Base-by-base conservation (phyloP, 1,140 invertebrate species). In the Papilio glaucus region DNA sequence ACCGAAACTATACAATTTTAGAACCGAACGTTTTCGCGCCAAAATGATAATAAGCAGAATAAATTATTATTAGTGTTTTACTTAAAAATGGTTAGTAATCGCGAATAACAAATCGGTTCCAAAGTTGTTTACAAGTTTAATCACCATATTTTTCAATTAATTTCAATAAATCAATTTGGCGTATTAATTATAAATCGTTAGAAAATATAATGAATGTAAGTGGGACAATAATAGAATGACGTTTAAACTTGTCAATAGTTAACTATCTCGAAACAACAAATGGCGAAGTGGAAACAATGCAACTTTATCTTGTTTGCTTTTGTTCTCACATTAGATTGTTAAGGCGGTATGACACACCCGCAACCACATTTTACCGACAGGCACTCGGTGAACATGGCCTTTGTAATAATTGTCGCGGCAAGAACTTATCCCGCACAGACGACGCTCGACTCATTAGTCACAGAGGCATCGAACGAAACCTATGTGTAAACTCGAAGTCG, bases 351-450 rank as follows among this genome's bases (percentile, higher is more conserved):
- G 67, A 76, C 72, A 80, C 77, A 80, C 74, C 60, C 75, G 77
- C 80, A 88, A 87, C 86, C 86, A 88, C 86, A 88, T 72, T 83
- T 88, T 84, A 87, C 74, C 82, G 38, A 53, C 61, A 18, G 53
- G 68, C 41, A 75, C 77, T 71, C 33, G 1, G 26, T 53, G 67
- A 69, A 69, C 42, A 69, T 33, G 15, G 67, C 41, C 67, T 69
- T 53, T 69, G 67, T 69, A 53, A 49, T 69, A 69, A 69, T 69
- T 69, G 67, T 69, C 42, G 42, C 26, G 67, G 5, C 42, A 69
- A 26, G 26, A 69, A 69, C 67, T 69, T 69, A 69, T 69, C 41
- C 67, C n/a, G 41, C 29, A 42, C 29, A 33, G 41, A 69, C 62
- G 29, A 39, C 42, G 67, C 67, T 42, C 45, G 67, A 53, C 63